A percentile compares a stretch with the other conserved stretches of the same genome.
Evolutionary conservation across 2,888 invertebrate genomes (phyloP).

Genomic region (Gandaritis pyraliata): DNA sequence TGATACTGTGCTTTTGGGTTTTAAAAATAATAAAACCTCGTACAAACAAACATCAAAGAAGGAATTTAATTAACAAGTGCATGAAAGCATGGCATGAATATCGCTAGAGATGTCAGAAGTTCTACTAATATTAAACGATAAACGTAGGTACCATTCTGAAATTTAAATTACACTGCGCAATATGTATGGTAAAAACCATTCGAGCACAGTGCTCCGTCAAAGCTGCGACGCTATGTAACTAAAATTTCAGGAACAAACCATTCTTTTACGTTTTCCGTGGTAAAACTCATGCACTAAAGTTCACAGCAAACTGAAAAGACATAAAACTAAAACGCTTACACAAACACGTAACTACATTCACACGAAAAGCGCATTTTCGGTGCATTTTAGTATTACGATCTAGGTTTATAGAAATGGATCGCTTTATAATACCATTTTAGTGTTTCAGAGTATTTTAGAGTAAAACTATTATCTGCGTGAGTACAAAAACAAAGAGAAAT

Average conservation of each 20-base stretch:
- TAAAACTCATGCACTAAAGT: slow-evolving; percentile 12
- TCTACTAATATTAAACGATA: no score
- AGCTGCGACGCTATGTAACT: no score
- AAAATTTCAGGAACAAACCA: no score
- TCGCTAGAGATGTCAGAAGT: slow-evolving; percentile 15
- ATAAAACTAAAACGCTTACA: slow-evolving; percentile 41
- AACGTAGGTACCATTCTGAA: no score
- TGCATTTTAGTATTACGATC: background rate
- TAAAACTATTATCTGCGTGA: no score
- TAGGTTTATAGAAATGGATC: background rate
- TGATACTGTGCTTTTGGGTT: background rate
- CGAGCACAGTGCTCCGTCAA: no score
- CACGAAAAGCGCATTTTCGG: background rate
- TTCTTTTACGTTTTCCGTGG: no score
- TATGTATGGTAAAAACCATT: no score
- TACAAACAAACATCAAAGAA: background rate
- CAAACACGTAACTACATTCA: slow-evolving; percentile 20
- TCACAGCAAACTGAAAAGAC: slow-evolving; percentile 31
- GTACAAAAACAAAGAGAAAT: no score
- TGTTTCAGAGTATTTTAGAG: no score
- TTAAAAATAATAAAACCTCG: slow-evolving; percentile 1
- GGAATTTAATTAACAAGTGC: slow-evolving; percentile 18
- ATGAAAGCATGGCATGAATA: slow-evolving; percentile 20
- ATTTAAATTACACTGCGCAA: no score
- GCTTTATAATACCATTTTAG: background rate